Evolutionary conservation across 2,113 vertebrate species (phyloP).

Genomic region (Hydrolagus affinis): DNA sequence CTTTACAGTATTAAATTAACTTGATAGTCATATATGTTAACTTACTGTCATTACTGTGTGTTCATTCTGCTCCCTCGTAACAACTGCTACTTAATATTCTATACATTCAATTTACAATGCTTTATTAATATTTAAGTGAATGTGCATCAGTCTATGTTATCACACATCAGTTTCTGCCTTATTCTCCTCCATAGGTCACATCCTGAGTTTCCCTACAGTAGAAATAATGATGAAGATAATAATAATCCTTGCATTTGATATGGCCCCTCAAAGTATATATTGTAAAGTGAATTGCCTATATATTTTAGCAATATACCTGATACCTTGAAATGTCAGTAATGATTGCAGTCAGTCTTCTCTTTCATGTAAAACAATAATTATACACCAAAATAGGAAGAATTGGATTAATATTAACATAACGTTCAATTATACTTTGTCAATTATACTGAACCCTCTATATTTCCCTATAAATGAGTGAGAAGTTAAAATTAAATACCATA

Average conservation of each 20-base stretch:
- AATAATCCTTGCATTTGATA: not conserved
- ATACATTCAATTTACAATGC: not conserved
- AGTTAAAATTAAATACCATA: too few species aligned
- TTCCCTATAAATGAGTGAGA: not conserved
- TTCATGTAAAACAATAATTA: not conserved
- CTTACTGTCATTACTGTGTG: too few species aligned
- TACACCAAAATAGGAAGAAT: not conserved
- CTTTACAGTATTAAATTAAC: not conserved
- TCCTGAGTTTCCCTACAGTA: not conserved
- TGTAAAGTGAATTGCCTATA: too few species aligned
- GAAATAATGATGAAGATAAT: not conserved
- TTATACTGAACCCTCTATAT: not conserved
- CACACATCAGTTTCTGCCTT: not conserved
- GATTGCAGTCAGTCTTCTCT: not conserved
- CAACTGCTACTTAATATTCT: too few species aligned
- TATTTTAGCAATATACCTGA: not conserved
- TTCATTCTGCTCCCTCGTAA: not conserved
- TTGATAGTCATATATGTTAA: constrained; percentile 8
- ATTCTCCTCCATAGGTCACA: not conserved
- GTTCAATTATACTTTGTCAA: not conserved
- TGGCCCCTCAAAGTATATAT: too few species aligned
- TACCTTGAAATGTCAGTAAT: not conserved
- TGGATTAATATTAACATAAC: not conserved
- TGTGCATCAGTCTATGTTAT: not conserved
- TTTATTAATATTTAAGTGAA: constrained; percentile 25